Percentiles rank a stretch among this genome's conserved stretches.
Conservation (phyloP, 2,888 invertebrate species). For the Eulithis testata region DNA sequence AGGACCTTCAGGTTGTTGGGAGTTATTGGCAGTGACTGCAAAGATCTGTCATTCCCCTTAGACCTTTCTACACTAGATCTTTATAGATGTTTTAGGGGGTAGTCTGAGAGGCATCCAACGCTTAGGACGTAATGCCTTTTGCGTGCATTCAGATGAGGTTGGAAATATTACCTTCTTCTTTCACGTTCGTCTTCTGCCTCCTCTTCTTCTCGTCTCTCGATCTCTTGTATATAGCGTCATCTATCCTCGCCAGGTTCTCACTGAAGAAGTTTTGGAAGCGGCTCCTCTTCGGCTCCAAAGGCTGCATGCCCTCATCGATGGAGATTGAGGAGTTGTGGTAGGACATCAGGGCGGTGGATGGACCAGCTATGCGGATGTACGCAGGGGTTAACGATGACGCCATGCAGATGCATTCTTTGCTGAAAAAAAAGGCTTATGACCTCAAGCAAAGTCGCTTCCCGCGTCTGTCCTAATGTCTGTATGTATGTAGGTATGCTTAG, state of each 20-base stretch:
- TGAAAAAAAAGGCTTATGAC: conserved; percentile 44
- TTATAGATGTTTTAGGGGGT: no score
- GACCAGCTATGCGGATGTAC: conserved; percentile 89
- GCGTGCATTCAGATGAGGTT: no score
- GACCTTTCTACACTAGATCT: no score
- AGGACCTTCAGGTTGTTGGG: no score
- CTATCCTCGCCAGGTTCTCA: conserved; percentile 34
- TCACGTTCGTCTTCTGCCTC: neutral
- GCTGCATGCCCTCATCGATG: conserved; percentile 51
- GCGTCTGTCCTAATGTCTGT: no score
- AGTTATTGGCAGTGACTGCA: no score
- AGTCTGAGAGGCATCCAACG: no score
- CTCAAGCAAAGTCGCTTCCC: no score
- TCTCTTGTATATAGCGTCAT: conserved; percentile 26
- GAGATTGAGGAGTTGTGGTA: conserved; percentile 69
- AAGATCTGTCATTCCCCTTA: no score
- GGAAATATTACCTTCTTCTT: conserved; percentile 3
- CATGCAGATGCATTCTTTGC: conserved; percentile 86
- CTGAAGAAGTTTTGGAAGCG: conserved; percentile 37
- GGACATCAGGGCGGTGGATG: conserved; percentile 81
- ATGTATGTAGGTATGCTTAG: no score
- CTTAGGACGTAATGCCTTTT: no score
- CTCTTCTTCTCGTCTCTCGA: conserved; percentile 11
- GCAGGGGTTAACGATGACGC: conserved; percentile 88
- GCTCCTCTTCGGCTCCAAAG: conserved; percentile 25